Percentiles rank a stretch among this genome's conserved stretches.
phyloP scores from a whole-genome alignment of 1,140 invertebrate genomes.

The Steinernema feltiae region DNA sequence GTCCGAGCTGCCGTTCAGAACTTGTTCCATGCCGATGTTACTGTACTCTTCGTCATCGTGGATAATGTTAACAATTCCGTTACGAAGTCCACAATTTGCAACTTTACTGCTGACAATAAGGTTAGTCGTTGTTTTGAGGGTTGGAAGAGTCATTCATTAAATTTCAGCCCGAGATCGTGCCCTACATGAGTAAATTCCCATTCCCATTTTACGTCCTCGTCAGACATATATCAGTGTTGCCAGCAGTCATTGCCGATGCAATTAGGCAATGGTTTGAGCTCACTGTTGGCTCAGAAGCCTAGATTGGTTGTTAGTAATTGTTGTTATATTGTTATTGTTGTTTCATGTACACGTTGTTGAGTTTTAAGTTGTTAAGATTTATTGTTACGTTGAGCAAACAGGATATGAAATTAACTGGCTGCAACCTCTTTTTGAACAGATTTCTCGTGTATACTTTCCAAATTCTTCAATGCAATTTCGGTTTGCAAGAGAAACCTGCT shows the following conservation, averaged over 20 bases:
- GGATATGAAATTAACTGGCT: background rate
- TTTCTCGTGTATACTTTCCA: conserved; percentile 5
- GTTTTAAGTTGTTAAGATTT: conserved; percentile 16
- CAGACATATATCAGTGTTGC: conserved; percentile 76
- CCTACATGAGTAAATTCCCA: conserved; percentile 88
- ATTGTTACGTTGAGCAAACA: background rate
- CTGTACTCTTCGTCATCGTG: conserved; percentile 87
- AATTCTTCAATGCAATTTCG: background rate
- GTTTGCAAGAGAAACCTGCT: conserved; percentile 1
- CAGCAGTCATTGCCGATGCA: conserved; percentile 83
- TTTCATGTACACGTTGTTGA: conserved; percentile 1
- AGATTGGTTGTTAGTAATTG: background rate
- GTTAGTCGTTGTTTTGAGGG: conserved; percentile 15
- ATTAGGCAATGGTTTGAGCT: conserved; percentile 97
- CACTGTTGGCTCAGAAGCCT: conserved; percentile 21
- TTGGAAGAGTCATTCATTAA: background rate
- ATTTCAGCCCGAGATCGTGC: conserved; percentile 62
- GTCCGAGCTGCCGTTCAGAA: conserved; percentile 73
- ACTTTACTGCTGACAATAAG: conserved; percentile 30
- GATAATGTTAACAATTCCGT: conserved; percentile 92
- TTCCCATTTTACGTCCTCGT: conserved; percentile 97
- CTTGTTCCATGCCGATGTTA: conserved; percentile 74
- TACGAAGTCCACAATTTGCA: conserved; percentile 75
- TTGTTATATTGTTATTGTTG: conserved; percentile 9
- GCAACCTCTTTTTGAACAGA: background rate